Base-by-base conservation (phyloP, 2,888 invertebrate genomes). In the Scrobipalpa costella region DNA sequence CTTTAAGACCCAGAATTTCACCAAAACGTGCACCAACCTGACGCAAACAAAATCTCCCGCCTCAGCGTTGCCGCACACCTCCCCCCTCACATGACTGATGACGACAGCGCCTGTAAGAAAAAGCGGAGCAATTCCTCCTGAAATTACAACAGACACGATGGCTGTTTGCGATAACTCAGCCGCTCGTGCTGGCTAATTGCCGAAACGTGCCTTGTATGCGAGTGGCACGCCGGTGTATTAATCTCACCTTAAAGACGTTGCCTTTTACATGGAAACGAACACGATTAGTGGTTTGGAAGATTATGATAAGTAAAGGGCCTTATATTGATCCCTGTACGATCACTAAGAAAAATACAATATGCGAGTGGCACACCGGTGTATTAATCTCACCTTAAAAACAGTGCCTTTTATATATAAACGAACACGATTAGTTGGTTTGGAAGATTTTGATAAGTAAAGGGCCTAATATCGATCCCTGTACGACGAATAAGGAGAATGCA, bases 121-220 rank as follows among this genome's bases (percentile, higher is more conserved):
- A 62, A 33, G 27, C 17, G 38, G 55, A 17, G 40, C 52, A 62
- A 61, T 62, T 44, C 62, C 15, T 40, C 33, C 38, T 8, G 21
- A 62, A 62, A 55, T 62, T 62, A 62, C 52, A 62, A 55, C 55
- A 55, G 38, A 62, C 55, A 62, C 55, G 27, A 38, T 62, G 19
- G 52, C 40, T 21, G 36, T 8, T 38, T 27, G 21, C 27, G 62
- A 62, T 62, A 62, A 52, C 50, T 62, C 62, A 55, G 50, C 15
- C 55, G 38, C 21, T 52, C 50, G 27, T 61, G 34, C 19, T 62
- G 55, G 62, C 55, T 62, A 62, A 62, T 62, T 62, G 62, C 62
- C 62, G 62, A 62, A 62, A 62, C 62, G 62, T 62, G 62, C 62
- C 40, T 62, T 19, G 62, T 55, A 40, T 49, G 49, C 60, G 60